Percentiles rank a stretch among this genome's conserved stretches.
Conservation (phyloP, 2,113 vertebrate species). For the Bombycilla garrulus region DNA sequence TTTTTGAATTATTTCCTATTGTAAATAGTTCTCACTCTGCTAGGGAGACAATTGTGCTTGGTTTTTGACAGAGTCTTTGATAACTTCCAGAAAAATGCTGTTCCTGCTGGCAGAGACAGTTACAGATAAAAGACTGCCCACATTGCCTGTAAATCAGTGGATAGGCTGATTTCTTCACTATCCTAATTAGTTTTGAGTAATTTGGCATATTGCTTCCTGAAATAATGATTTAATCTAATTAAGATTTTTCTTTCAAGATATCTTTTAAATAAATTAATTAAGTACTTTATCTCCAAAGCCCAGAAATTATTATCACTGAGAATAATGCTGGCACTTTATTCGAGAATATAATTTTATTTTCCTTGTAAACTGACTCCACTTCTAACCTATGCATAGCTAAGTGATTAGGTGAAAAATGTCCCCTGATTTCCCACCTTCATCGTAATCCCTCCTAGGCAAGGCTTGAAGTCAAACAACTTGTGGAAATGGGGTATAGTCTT, state of each 20-base stretch:
- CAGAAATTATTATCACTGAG: constrained; percentile 23
- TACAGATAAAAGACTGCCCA: constrained; percentile 31
- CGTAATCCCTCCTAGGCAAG: neutral
- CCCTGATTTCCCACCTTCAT: neutral
- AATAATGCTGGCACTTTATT: neutral
- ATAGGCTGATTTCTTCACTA: constrained; percentile 1
- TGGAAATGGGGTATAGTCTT: neutral
- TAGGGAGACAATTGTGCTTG: neutral
- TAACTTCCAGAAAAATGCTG: constrained; percentile 24
- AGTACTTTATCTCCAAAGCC: constrained; percentile 9
- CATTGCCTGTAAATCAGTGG: neutral
- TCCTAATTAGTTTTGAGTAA: neutral
- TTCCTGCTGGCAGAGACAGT: neutral
- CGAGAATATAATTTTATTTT: neutral
- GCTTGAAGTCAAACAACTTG: neutral
- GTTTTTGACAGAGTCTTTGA: neutral
- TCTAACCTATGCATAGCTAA: neutral
- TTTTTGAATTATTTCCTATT: neutral
- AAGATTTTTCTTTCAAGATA: constrained; percentile 23
- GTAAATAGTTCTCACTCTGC: neutral
- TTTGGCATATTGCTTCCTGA: constrained; percentile 46
- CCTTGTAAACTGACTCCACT: neutral
- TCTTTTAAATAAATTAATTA: constrained; percentile 48
- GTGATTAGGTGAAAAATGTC: neutral
- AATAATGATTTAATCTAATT: constrained; percentile 59